phyloP scores from a whole-genome alignment of 2,888 invertebrate species.

The Acrocera orbiculus region DNA sequence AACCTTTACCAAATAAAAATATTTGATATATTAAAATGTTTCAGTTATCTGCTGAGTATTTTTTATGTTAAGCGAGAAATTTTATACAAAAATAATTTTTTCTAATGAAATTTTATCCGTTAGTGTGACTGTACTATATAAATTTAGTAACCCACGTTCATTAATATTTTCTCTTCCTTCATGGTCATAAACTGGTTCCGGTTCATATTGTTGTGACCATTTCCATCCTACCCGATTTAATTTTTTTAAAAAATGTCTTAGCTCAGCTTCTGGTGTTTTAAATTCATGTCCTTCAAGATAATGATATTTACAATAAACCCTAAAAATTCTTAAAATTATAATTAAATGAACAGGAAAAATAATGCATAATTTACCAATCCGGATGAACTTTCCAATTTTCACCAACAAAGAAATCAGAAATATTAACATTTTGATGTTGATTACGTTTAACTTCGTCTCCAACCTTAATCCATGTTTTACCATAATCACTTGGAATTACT shows the following conservation, averaged over 20 bases:
- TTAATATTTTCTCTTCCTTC: too few species aligned
- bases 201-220: slow-evolving; percentile 45
- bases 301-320: slow-evolving; percentile 78
- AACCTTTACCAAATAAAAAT: too few species aligned
- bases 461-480: slow-evolving; percentile 39
- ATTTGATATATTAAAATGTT: too few species aligned
- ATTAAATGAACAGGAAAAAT: too few species aligned
- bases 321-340: slow-evolving; percentile 20
- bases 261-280: slow-evolving; percentile 51
- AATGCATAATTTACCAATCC: slow-evolving; percentile 47
- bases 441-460: slow-evolving; percentile 57
- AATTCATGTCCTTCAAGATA: slow-evolving; percentile 63
- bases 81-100: too few species aligned
- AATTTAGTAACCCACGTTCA: slow-evolving; percentile 8
- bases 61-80: too few species aligned
- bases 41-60: too few species aligned
- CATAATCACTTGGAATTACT: slow-evolving; percentile 65
- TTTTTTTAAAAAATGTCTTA: slow-evolving; percentile 54
- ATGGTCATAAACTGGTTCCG: too few species aligned
- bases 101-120: too few species aligned
- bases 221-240: slow-evolving; percentile 42
- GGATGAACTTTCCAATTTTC: slow-evolving; percentile 66
- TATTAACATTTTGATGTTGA: slow-evolving; percentile 46
- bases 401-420: slow-evolving; percentile 55
- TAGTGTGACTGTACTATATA: too few species aligned